phyloP scores from a whole-genome alignment of 2,113 vertebrate species.

The Catharus fuscescens region DNA sequence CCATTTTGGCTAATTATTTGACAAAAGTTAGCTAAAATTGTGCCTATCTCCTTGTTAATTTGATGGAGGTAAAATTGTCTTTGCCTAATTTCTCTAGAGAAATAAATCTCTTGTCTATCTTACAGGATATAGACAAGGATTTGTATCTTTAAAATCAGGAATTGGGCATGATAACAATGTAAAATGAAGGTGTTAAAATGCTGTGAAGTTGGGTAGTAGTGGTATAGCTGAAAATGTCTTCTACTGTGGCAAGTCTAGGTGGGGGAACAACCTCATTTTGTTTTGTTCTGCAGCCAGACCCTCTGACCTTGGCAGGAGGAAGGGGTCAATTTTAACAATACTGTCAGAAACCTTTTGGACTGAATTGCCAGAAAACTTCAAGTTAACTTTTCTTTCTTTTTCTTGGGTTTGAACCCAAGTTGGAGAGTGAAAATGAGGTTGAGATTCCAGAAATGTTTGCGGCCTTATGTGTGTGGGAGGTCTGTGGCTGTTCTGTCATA shows the following conservation, averaged over 20 bases:
- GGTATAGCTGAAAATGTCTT: neutral
- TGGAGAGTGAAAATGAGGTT: neutral
- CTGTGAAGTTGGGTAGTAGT: neutral
- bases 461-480: neutral
- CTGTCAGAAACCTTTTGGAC: neutral
- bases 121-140: neutral
- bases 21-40: neutral
- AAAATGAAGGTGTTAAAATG: neutral
- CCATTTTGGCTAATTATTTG: neutral
- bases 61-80: neutral
- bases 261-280: rapidly evolving
- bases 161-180: neutral
- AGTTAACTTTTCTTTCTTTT: neutral
- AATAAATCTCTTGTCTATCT: no score
- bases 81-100: neutral
- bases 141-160: neutral
- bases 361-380: neutral
- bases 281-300: neutral
- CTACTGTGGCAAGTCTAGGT: neutral
- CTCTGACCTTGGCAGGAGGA: neutral
- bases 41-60: neutral
- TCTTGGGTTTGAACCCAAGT: neutral
- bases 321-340: neutral
- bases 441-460: neutral
- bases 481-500: neutral